Conservation (phyloP, 2,888 invertebrate genomes). For the Aelia acuminata region DNA sequence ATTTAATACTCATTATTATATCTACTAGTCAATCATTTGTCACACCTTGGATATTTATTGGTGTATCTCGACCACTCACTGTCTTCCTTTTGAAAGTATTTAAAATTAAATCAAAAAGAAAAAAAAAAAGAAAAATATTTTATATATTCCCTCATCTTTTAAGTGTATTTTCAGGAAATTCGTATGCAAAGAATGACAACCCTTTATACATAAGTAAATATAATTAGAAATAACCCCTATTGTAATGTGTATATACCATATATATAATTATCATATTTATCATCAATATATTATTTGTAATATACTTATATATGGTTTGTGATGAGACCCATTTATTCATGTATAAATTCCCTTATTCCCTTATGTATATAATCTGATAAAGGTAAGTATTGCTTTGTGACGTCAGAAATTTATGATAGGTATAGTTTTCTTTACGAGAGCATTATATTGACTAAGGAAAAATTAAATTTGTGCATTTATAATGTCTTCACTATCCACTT, state of each 20-base stretch:
- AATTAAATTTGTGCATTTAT: too few species aligned
- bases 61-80: slow-evolving; percentile 65
- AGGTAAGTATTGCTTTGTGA: not conserved
- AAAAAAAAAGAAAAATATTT: slow-evolving; percentile 49
- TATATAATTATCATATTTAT: slow-evolving; percentile 59
- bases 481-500: too few species aligned
- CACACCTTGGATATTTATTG: slow-evolving; percentile 62
- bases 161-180: slow-evolving; percentile 60
- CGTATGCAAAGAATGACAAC: slow-evolving; percentile 22
- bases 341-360: slow-evolving; percentile 34
- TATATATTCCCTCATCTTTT: slow-evolving; percentile 59
- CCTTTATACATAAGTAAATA: slow-evolving; percentile 34
- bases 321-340: slow-evolving; percentile 51
- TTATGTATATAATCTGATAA: not conserved
- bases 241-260: slow-evolving; percentile 59
- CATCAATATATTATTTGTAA: slow-evolving; percentile 60
- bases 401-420: not conserved
- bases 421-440: not conserved
- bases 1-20: slow-evolving; percentile 59
- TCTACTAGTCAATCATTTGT: slow-evolving; percentile 64
- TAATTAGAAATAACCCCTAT: slow-evolving; percentile 46
- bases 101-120: slow-evolving; percentile 54
- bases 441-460: not conserved
- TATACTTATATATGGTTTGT: slow-evolving; percentile 60
- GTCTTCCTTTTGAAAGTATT: slow-evolving; percentile 63